Percentiles rank a stretch among this genome's conserved stretches.
Conservation (phyloP, 2,888 invertebrate genomes). For the Laothoe populi region DNA sequence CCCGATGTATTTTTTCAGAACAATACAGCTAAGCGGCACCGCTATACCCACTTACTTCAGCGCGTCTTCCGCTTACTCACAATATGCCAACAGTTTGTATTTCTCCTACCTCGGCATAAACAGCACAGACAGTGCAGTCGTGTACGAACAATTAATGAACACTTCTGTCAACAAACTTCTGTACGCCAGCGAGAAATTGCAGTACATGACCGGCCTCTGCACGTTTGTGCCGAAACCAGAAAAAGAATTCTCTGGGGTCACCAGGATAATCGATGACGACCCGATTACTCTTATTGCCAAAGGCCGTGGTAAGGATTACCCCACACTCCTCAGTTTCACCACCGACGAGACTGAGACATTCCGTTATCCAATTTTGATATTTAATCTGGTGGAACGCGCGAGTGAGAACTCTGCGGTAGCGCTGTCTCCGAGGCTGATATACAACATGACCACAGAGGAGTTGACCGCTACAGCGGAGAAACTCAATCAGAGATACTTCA, state of each 20-base stretch:
- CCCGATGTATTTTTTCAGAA: slow-evolving; percentile 40
- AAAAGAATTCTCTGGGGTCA: slow-evolving; percentile 35
- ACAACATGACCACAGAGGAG: slow-evolving; percentile 26
- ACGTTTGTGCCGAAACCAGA: slow-evolving; percentile 45
- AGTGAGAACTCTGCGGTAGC: slow-evolving; percentile 31
- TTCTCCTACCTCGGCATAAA: neutral
- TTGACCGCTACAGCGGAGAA: slow-evolving; percentile 30
- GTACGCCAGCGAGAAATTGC: slow-evolving; percentile 27
- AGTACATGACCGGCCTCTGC: slow-evolving; percentile 34
- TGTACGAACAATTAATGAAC: neutral
- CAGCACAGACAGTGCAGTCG: neutral
- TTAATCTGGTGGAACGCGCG: slow-evolving; percentile 31
- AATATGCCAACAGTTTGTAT: slow-evolving; percentile 39
- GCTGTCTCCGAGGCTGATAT: slow-evolving; percentile 31
- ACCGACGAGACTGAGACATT: slow-evolving; percentile 38
- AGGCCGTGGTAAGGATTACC: slow-evolving; percentile 42
- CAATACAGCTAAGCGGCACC: slow-evolving; percentile 55
- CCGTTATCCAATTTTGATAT: slow-evolving; percentile 28
- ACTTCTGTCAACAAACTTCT: neutral
- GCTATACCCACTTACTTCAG: slow-evolving; percentile 51
- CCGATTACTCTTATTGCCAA: slow-evolving; percentile 41
- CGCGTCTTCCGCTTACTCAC: slow-evolving; percentile 49
- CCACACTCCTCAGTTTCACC: slow-evolving; percentile 43
- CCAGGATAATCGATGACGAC: slow-evolving; percentile 43
- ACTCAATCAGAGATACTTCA: slow-evolving; percentile 33